Conservation (phyloP, 2,888 invertebrate genomes). For the Pseudococcus jackbeardsleyi region DNA sequence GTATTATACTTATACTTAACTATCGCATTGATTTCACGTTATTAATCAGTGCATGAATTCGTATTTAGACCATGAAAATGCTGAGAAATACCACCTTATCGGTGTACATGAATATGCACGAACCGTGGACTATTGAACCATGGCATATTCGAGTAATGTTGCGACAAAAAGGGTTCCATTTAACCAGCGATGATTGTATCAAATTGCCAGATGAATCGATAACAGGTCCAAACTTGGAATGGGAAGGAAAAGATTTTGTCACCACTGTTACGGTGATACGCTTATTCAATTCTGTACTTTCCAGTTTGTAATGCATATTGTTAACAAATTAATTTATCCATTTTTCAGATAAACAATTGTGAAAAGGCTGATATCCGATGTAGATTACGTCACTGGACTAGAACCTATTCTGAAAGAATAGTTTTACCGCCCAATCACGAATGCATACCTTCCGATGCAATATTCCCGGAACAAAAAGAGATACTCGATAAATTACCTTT, state of each 20-base stretch:
- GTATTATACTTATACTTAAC: too few relatives aligned
- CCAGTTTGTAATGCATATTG: background rate
- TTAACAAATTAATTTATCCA: too few relatives aligned
- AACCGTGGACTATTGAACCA: conserved; percentile 87
- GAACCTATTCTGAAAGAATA: conserved; percentile 75
- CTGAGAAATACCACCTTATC: conserved; percentile 61
- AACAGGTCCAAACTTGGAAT: conserved; percentile 83
- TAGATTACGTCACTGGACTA: conserved; percentile 84
- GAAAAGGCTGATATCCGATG: conserved; percentile 84
- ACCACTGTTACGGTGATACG: conserved; percentile 80
- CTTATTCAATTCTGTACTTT: too few relatives aligned
- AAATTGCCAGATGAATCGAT: conserved; percentile 81
- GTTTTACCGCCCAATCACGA: conserved; percentile 74
- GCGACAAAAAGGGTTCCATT: conserved; percentile 78
- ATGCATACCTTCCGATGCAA: conserved; percentile 74
- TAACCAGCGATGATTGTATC: conserved; percentile 82
- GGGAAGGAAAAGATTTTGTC: conserved; percentile 85
- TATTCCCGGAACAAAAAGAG: conserved; percentile 74
- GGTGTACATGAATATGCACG: conserved; percentile 80
- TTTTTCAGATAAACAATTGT: conserved; percentile 78
- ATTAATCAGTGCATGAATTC: background rate
- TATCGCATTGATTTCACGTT: too few relatives aligned
- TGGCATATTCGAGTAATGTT: conserved; percentile 86
- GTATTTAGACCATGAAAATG: conserved; percentile 64
- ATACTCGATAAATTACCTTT: conserved; percentile 66